Percentiles rank a stretch among this genome's conserved stretches.
Evolutionary conservation across 2,797 vertebrate species (phyloP).

Genomic region (Knipowitschia caucasica): DNA sequence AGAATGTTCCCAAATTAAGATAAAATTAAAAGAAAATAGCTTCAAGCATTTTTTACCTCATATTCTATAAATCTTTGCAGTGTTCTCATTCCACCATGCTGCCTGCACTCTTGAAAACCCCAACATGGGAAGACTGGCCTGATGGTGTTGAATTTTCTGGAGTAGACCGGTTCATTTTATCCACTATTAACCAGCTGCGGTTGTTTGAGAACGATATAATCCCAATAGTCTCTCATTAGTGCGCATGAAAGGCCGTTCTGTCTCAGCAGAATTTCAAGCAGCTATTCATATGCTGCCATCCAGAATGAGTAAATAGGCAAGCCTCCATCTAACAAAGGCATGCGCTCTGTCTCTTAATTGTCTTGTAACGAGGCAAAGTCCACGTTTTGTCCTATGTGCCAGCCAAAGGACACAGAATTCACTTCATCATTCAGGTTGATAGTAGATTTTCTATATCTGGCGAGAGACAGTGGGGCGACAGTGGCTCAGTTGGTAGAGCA

Average conservation of each 20-base stretch:
- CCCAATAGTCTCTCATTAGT: conserved; percentile 32
- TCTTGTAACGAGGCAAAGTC: conserved; percentile 39
- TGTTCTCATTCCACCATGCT: too few relatives aligned
- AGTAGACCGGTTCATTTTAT: conserved; percentile 2
- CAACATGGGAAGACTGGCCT: neutral
- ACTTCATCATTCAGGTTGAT: conserved; percentile 63
- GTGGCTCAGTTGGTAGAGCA: too few relatives aligned
- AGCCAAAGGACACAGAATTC: conserved; percentile 41
- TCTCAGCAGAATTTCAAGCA: conserved; percentile 31
- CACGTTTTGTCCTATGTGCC: conserved; percentile 44
- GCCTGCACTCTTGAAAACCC: neutral
- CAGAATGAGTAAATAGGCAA: conserved; percentile 23
- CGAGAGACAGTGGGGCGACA: too few relatives aligned
- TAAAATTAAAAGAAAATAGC: too few relatives aligned
- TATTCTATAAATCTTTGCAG: too few relatives aligned
- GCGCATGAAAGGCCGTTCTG: conserved; percentile 33
- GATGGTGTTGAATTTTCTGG: neutral
- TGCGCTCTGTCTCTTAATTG: conserved; percentile 39
- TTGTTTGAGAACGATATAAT: conserved; percentile 17
- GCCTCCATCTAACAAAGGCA: conserved; percentile 19
- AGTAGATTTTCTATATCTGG: conserved; percentile 53
- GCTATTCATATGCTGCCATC: conserved; percentile 29
- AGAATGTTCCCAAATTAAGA: too few relatives aligned
- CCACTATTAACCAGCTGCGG: conserved; percentile 14
- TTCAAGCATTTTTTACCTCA: too few relatives aligned